Percentiles rank a stretch among this genome's conserved stretches.
phyloP scores from a whole-genome alignment of 2,797 vertebrate species.

The Trachops cirrhosus region DNA sequence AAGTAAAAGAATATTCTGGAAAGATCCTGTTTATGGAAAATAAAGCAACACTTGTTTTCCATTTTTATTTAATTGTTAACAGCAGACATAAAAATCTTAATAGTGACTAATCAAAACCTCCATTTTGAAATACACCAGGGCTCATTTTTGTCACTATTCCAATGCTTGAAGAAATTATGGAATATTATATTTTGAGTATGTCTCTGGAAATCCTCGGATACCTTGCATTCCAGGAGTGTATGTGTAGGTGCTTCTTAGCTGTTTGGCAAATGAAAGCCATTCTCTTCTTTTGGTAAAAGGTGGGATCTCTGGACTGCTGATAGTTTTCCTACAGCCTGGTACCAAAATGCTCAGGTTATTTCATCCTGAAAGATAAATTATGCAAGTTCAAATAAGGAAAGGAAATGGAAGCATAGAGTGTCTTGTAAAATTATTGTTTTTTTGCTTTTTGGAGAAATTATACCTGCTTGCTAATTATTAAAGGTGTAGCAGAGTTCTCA shows the following conservation, averaged over 20 bases:
- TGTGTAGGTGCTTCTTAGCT: background rate
- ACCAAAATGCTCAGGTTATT: background rate
- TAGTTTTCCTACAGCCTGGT: background rate
- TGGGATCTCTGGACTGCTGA: background rate
- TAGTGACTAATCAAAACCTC: slow-evolving; percentile 14
- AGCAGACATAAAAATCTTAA: slow-evolving; percentile 57
- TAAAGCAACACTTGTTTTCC: slow-evolving; percentile 44
- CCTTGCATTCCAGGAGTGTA: background rate
- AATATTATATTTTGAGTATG: background rate
- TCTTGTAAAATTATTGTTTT: background rate
- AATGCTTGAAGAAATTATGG: slow-evolving; percentile 8
- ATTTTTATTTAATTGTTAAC: slow-evolving; percentile 61
- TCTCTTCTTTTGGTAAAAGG: background rate
- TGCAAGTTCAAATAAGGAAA: slow-evolving; percentile 16
- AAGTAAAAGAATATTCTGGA: background rate
- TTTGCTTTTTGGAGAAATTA: background rate
- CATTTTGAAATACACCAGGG: slow-evolving; percentile 16
- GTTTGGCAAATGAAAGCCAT: background rate
- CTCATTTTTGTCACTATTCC: background rate
- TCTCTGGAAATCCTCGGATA: background rate
- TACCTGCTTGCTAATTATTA: background rate
- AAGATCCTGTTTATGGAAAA: slow-evolving; percentile 41
- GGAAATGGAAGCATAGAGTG: background rate
- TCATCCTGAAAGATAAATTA: background rate
- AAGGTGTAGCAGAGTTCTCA: background rate